Conservation (phyloP, 2,797 vertebrate species). For the Rousettus madagascariensis region DNA sequence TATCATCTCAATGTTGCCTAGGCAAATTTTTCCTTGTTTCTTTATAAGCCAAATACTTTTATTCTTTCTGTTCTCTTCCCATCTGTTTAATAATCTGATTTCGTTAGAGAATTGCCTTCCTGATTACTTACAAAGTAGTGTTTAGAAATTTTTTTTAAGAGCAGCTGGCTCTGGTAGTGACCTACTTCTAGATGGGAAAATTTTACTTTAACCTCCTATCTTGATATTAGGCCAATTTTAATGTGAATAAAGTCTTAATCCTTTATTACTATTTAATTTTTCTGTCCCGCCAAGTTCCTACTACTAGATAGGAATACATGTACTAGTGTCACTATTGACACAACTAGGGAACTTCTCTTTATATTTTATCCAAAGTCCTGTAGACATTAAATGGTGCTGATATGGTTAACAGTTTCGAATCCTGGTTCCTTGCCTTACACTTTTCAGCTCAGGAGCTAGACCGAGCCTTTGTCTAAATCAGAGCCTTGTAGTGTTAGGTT, state of each 20-base stretch:
- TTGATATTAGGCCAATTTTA: slow-evolving; percentile 35
- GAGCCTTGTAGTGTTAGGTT: background rate
- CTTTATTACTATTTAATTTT: slow-evolving; percentile 3
- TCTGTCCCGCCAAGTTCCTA: background rate
- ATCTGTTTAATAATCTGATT: slow-evolving; percentile 60
- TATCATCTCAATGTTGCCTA: slow-evolving; percentile 38
- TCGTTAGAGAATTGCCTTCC: slow-evolving; percentile 43
- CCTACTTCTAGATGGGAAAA: slow-evolving; percentile 51
- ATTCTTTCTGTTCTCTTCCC: slow-evolving; percentile 52
- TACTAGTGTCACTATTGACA: background rate
- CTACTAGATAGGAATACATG: background rate
- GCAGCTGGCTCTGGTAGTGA: slow-evolving; percentile 58
- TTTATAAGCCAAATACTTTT: slow-evolving; percentile 40
- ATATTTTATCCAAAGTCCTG: background rate
- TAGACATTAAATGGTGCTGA: background rate
- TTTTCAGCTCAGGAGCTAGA: slow-evolving; percentile 23
- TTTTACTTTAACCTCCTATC: slow-evolving; percentile 56
- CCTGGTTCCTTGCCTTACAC: background rate
- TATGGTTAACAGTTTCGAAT: background rate
- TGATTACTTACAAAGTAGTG: slow-evolving; percentile 17
- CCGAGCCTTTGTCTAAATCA: slow-evolving; percentile 5
- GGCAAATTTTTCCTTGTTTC: slow-evolving; percentile 61
- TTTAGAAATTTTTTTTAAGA: slow-evolving; percentile 6
- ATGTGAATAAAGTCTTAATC: slow-evolving; percentile 1
- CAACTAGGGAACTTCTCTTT: background rate